A percentile compares a stretch with the other conserved stretches of the same genome.
Conservation (phyloP, 2,113 vertebrate genomes). For the Stictonetta naevosa region DNA sequence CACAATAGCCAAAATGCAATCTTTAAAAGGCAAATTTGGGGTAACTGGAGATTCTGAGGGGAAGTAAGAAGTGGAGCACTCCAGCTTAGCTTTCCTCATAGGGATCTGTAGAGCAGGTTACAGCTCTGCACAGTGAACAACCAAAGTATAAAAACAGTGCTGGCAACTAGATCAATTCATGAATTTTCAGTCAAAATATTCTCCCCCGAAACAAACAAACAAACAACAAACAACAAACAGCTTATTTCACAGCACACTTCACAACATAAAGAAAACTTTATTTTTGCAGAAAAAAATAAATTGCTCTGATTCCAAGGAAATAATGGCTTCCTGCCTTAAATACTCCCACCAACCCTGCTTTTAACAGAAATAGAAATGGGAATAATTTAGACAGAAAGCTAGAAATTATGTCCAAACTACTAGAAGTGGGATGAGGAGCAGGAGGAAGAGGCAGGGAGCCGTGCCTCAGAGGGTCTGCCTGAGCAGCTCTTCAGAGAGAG, state of each 20-base stretch:
- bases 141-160: neutral
- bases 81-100: neutral
- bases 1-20: neutral
- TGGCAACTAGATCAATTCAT: neutral
- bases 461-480: neutral
- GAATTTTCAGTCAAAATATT: neutral
- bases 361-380: neutral
- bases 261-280: neutral
- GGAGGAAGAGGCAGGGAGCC: neutral
- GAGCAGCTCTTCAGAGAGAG: neutral
- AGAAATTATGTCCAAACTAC: neutral
- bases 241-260: neutral
- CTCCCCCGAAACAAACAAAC: neutral
- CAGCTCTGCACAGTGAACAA: neutral
- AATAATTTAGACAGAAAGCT: neutral
- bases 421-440: neutral
- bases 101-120: neutral
- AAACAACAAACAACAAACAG: no score
- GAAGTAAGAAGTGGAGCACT: slow-evolving; percentile 8
- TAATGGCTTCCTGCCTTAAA: neutral
- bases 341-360: neutral
- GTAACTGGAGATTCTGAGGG: neutral
- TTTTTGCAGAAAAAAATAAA: neutral
- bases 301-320: neutral
- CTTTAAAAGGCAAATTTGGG: slow-evolving; percentile 1